These are phyloP conservation scores for Ispidina lecontei DNA, from an alignment of 2,797 vertebrate genomes.

Conservation along the genomic window DNA sequence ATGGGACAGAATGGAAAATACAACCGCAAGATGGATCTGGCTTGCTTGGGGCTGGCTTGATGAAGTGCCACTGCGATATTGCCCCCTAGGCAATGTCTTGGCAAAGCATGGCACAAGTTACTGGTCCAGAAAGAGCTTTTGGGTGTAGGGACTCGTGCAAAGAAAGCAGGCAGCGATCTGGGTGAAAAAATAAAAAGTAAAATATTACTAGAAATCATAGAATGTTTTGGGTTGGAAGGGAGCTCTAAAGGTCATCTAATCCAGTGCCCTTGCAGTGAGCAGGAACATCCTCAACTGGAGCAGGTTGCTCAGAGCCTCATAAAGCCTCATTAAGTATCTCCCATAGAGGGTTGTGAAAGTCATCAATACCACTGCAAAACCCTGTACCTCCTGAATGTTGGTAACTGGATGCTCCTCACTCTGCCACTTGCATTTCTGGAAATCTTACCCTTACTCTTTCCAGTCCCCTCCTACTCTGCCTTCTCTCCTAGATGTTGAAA, in stretches of 20 bases:
- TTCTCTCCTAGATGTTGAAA: not conserved
- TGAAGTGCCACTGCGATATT: not conserved
- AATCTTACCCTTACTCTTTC: not conserved
- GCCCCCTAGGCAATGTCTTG: not conserved
- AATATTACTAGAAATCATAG: not conserved
- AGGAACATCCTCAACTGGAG: too few species aligned
- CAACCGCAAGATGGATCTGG: not conserved
- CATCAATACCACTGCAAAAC: not conserved
- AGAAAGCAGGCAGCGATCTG: not conserved
- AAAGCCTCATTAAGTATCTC: not conserved
- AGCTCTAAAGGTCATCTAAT: too few species aligned
- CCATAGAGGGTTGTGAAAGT: not conserved
- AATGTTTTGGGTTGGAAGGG: too few species aligned
- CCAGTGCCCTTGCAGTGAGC: too few species aligned
- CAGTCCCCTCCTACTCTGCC: not conserved
- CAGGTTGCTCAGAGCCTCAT: too few species aligned
- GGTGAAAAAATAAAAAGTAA: not conserved
- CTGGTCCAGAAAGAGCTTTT: not conserved
- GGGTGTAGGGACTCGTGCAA: not conserved
- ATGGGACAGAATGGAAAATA: constrained; percentile 28
- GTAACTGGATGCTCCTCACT: not conserved
- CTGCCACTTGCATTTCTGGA: not conserved
- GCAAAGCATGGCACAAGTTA: not conserved
- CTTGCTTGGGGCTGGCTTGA: not conserved
- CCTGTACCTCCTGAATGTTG: not conserved